Evolutionary conservation across 2,888 invertebrate genomes (phyloP).

Genomic region (Heliconius cydno): DNA sequence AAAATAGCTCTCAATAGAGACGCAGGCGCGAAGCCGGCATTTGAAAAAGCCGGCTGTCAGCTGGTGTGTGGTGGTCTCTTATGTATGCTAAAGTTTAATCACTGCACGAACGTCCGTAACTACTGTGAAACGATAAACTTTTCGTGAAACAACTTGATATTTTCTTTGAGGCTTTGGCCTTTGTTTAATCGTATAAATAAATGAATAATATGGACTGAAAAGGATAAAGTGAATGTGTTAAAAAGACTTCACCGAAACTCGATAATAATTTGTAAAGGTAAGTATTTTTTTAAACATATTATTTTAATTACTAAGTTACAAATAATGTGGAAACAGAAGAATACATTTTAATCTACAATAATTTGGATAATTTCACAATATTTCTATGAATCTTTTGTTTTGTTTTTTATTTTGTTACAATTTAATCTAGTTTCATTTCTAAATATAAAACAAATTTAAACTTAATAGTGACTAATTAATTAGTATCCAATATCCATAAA

Average conservation of each 20-base stretch:
- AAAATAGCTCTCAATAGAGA: slow-evolving; percentile 44
- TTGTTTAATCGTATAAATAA: slow-evolving; percentile 1
- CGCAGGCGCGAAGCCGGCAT: slow-evolving; percentile 60
- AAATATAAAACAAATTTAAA: no score
- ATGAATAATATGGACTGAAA: slow-evolving; percentile 26
- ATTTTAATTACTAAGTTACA: not conserved
- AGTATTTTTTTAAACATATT: slow-evolving; percentile 12
- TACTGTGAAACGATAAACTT: slow-evolving; percentile 27
- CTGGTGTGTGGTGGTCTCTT: slow-evolving; percentile 48
- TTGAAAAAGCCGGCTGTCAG: slow-evolving; percentile 62
- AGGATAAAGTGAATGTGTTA: slow-evolving; percentile 30
- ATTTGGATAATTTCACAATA: not conserved
- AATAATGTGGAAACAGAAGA: not conserved
- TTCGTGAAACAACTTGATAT: not conserved
- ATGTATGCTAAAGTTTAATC: slow-evolving; percentile 51
- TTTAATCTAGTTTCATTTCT: not conserved
- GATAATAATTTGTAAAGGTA: slow-evolving; percentile 30
- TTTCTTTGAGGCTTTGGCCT: not conserved
- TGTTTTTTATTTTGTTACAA: not conserved
- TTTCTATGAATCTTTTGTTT: not conserved
- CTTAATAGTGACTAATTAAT: no score
- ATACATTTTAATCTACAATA: not conserved
- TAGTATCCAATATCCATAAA: not conserved
- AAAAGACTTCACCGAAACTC: slow-evolving; percentile 11
- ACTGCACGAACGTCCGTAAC: slow-evolving; percentile 49